These are phyloP conservation scores for Cabera pusaria DNA, from an alignment of 2,888 invertebrate genomes.

Conservation along the genomic window DNA sequence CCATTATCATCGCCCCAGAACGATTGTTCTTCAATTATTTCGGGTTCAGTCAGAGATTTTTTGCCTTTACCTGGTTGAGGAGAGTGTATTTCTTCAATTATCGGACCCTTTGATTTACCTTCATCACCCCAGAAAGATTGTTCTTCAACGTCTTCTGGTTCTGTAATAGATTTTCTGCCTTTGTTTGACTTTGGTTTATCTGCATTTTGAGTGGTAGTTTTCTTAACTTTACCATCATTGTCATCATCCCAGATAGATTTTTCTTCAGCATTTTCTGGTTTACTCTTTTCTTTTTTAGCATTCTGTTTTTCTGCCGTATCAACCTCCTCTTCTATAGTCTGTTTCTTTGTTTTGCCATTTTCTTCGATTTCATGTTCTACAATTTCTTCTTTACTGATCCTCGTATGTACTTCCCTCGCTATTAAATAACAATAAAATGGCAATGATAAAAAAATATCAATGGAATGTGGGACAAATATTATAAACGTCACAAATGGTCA, in stretches of 20 bases:
- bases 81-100: conserved; percentile 41
- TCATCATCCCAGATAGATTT: conserved; percentile 61
- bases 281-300: conserved; percentile 52
- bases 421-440: conserved; percentile 45
- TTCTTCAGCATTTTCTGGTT: conserved; percentile 48
- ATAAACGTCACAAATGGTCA: conserved; percentile 61
- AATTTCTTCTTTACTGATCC: conserved; percentile 71
- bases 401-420: conserved; percentile 80
- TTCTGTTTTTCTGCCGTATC: conserved; percentile 38
- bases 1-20: conserved; percentile 61
- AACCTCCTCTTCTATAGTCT: conserved; percentile 49
- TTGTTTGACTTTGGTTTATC: conserved; percentile 37
- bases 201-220: conserved; percentile 44
- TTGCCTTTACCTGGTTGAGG: conserved; percentile 26
- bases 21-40: conserved; percentile 52
- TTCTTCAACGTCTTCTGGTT: conserved; percentile 54
- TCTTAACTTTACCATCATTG: conserved; percentile 48
- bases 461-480: conserved; percentile 46
- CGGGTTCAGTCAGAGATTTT: conserved; percentile 57
- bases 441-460: conserved; percentile 33
- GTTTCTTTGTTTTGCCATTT: conserved; percentile 48
- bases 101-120: conserved; percentile 43
- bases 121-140: conserved; percentile 56
- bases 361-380: conserved; percentile 78
- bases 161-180: conserved; percentile 45